Base-by-base conservation (phyloP, 2,888 invertebrate genomes). In the Hemicrepidius hirtus region DNA sequence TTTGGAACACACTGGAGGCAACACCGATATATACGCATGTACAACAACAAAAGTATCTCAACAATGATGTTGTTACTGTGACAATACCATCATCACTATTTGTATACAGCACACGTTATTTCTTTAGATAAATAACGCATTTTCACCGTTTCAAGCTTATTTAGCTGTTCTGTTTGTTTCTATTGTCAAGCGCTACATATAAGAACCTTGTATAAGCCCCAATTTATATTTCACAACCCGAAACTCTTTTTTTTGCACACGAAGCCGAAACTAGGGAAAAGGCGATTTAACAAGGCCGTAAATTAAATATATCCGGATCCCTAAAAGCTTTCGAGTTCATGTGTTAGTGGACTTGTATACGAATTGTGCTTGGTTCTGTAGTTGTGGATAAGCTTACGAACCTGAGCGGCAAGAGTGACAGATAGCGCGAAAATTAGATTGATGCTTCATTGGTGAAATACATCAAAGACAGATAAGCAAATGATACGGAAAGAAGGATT, bases 361-460 rank as follows among this genome's bases (percentile, higher is more conserved):
- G 35, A 44, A 18, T 44, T 37, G 57, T 20, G 55, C 18, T n/a
- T 32, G 9, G n/a, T n/a, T 55, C 12, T 55, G 32, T 53, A 13
- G 53, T 20, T 37, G n/a, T 37, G 28, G 13, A 10, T 57, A n/a
- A 40, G 32, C 32, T 37, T 57, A 55, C n/a, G 37, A 57, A 37
- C 37, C 37, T 20, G 57, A n/a, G 9, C 32, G 16, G 24, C 60
- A 44, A 60, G 21, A 40, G 9, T 60, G 60, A 68, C 57, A 49
- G 28, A 21, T 68, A 21, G 68, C 68, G 59, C 32, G 57, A 60
- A 68, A 68, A 68, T 68, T 68, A 68, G 60, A 68, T 68, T 60
- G 68, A 68, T 68, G 68, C 37, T 41, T 59, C 37, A 59, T 32
- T 66, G 21, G 57, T 16, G 57, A 44, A 18, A 50, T 12, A 46